phyloP scores from a whole-genome alignment of 2,797 vertebrate genomes.

The Diplodus puntazzo region DNA sequence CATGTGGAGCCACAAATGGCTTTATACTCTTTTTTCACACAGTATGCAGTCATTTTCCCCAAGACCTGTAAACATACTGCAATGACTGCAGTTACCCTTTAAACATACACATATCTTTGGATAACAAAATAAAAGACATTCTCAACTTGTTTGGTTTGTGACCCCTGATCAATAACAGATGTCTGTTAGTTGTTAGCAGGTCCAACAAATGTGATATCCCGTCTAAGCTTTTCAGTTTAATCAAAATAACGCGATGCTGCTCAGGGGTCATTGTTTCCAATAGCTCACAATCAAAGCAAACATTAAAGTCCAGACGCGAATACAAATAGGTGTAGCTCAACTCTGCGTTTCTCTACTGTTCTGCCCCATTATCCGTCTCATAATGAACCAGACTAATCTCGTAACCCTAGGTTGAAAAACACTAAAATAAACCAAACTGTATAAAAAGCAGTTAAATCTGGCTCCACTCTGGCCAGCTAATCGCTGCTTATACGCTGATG shows the following conservation, averaged over 20 bases:
- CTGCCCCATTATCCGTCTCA: neutral
- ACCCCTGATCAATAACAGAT: neutral
- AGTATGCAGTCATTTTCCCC: no score
- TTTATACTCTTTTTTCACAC: no score
- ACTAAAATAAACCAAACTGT: neutral
- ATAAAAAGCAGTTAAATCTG: neutral
- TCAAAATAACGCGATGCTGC: neutral
- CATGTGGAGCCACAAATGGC: no score
- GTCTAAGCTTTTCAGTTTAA: neutral
- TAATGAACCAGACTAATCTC: neutral
- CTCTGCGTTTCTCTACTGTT: neutral
- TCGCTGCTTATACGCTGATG: neutral
- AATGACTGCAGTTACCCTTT: no score
- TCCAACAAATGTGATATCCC: neutral
- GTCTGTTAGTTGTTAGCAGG: neutral
- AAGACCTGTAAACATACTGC: no score
- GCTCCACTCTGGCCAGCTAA: neutral
- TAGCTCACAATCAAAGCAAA: conserved; percentile 17
- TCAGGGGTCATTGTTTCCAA: neutral
- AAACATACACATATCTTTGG: neutral
- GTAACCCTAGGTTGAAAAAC: neutral
- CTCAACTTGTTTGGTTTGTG: neutral
- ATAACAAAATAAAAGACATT: neutral
- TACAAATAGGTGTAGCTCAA: neutral
- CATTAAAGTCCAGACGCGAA: neutral